Evolutionary conservation across 2,888 invertebrate species (phyloP).

Genomic region (Amiota mariae): DNA sequence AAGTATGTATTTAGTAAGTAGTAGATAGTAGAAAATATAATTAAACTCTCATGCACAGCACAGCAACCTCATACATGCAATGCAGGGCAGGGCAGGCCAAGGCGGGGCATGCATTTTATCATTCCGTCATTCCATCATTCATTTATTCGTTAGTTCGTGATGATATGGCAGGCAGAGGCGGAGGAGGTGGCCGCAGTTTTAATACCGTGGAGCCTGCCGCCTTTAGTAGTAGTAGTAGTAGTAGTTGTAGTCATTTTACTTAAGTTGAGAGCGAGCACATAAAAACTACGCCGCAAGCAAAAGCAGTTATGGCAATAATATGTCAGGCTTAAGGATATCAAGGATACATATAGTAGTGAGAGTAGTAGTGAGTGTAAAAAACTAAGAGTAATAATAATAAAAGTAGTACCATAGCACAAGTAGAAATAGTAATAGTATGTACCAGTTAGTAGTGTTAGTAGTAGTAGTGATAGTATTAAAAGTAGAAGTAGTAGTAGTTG

Average conservation of each 20-base stretch:
- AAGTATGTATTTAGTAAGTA: too few relatives aligned
- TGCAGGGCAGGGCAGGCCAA: not conserved
- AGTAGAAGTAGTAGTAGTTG: not conserved
- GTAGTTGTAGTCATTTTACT: not conserved
- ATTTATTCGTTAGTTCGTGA: not conserved
- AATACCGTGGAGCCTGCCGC: not conserved
- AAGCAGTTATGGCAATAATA: conserved; percentile 19
- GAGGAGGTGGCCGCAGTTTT: not conserved
- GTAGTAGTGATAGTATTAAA: not conserved
- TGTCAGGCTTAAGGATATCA: conserved; percentile 28
- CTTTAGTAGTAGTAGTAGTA: too few relatives aligned
- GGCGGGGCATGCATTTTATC: too few relatives aligned
- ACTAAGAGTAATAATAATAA: conserved; percentile 4
- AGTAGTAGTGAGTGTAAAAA: not conserved
- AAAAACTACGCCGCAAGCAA: conserved; percentile 9
- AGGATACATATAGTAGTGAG: conserved; percentile 6
- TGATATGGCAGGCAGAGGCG: not conserved
- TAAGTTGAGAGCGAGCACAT: too few relatives aligned
- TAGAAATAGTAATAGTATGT: too few relatives aligned
- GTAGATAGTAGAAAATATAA: conserved; percentile 40
- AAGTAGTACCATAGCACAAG: not conserved
- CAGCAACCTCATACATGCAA: conserved; percentile 12
- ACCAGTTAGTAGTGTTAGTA: too few relatives aligned
- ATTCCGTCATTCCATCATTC: too few relatives aligned
- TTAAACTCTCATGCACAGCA: conserved; percentile 44